These are phyloP conservation scores for Smutsia gigantea DNA, from an alignment of 2,797 vertebrate species.

Conservation along the genomic window DNA sequence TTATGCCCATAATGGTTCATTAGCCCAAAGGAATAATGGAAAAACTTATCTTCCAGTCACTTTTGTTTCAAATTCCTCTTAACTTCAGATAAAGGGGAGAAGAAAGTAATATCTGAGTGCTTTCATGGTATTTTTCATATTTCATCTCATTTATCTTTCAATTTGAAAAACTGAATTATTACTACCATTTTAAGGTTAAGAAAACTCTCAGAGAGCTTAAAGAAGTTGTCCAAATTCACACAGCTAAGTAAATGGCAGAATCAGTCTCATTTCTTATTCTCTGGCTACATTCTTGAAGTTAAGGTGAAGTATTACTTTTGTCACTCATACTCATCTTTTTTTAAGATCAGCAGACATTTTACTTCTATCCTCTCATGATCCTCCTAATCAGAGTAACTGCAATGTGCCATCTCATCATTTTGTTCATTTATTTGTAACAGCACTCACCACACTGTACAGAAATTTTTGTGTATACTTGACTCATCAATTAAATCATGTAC, in stretches of 20 bases:
- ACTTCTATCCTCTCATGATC: neutral
- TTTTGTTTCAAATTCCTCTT: slow-evolving; percentile 2
- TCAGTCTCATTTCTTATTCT: neutral
- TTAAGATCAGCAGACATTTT: neutral
- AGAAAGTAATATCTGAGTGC: neutral
- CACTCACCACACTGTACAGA: neutral
- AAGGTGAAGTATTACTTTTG: neutral
- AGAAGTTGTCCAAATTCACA: neutral
- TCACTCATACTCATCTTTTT: neutral
- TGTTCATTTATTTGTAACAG: neutral
- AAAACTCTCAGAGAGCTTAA: neutral
- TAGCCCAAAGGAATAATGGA: neutral
- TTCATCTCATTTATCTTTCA: neutral
- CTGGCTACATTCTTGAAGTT: neutral
- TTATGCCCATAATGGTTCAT: neutral
- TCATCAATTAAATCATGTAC: neutral
- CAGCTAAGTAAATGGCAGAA: neutral
- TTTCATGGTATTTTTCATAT: neutral
- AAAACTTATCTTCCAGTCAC: neutral
- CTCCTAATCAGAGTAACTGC: neutral
- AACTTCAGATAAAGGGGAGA: neutral
- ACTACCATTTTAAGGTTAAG: neutral
- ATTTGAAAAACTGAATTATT: neutral
- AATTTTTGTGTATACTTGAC: neutral
- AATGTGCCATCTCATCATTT: neutral